Conservation (phyloP, 2,888 invertebrate species). For the Drosophila rubida region DNA sequence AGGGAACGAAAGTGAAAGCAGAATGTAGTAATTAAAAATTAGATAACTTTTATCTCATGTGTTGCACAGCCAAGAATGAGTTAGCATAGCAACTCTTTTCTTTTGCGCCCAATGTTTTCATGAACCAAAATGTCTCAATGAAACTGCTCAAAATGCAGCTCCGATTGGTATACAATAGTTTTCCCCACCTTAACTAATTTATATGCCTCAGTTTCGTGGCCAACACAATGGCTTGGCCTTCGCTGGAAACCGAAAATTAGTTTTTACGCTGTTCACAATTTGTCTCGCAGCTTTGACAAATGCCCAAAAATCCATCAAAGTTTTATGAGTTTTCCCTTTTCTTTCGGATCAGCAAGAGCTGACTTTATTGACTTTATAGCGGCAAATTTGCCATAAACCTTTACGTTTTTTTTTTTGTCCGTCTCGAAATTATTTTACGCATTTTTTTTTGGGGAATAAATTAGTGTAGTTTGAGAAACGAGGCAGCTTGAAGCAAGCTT, state of each 20-base stretch:
- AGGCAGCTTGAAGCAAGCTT: conserved; percentile 13
- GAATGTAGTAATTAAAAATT: background rate
- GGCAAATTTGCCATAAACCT: conserved; percentile 54
- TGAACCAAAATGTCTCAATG: background rate
- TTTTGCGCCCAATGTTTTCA: too few species aligned
- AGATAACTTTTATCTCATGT: too few species aligned
- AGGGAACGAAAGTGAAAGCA: background rate
- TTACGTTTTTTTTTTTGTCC: conserved; percentile 16
- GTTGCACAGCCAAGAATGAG: too few species aligned
- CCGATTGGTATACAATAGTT: background rate
- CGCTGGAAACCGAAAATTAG: background rate
- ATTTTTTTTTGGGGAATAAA: conserved; percentile 45
- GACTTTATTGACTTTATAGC: conserved; percentile 33
- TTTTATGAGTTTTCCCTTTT: conserved; percentile 47
- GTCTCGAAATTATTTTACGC: conserved; percentile 44
- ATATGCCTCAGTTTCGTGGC: background rate
- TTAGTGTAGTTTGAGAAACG: conserved; percentile 29
- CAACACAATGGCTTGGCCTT: background rate
- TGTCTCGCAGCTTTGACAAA: conserved; percentile 52
- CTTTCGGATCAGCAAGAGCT: conserved; percentile 16
- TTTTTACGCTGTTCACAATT: conserved; percentile 33
- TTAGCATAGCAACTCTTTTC: too few species aligned
- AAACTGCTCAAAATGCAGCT: background rate
- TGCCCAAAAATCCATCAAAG: conserved; percentile 48
- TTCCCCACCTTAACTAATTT: background rate